These are phyloP conservation scores for Oryzias woworae DNA, from an alignment of 2,113 vertebrate species.

Conservation along the genomic window DNA sequence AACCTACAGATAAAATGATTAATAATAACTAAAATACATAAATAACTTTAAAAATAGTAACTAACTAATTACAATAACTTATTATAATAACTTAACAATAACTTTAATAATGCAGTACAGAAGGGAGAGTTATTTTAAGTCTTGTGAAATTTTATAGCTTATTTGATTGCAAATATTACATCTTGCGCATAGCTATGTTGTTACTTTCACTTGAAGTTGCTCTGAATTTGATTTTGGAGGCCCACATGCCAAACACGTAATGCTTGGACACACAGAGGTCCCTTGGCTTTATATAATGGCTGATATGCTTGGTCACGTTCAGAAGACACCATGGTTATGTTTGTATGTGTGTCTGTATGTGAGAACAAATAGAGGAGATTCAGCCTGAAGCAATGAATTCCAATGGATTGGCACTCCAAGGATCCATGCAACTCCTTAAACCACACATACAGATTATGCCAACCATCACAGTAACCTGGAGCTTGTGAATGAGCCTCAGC, in stretches of 20 bases:
- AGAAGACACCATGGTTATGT: slow-evolving; percentile 39
- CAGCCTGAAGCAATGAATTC: slow-evolving; percentile 61
- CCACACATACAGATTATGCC: slow-evolving; percentile 26
- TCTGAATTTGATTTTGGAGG: no score
- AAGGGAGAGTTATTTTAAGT: no score
- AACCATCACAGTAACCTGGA: slow-evolving; percentile 12
- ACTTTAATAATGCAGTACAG: no score
- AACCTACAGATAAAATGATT: no score
- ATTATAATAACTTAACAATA: no score
- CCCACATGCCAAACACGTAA: slow-evolving; percentile 1
- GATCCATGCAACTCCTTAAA: slow-evolving; percentile 16
- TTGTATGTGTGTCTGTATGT: slow-evolving; percentile 30
- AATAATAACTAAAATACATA: no score
- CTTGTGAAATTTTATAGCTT: no score
- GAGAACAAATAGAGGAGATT: slow-evolving; percentile 64
- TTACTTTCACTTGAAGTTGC: no score
- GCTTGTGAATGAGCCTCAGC: slow-evolving; percentile 24
- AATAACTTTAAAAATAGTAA: no score
- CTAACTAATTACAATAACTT: no score
- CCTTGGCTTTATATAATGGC: slow-evolving; percentile 42
- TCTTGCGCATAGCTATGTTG: no score
- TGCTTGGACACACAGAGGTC: slow-evolving; percentile 8
- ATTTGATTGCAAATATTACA: no score
- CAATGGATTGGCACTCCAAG: slow-evolving; percentile 43
- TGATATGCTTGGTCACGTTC: slow-evolving; percentile 60